Evolutionary conservation across 2,797 vertebrate species (phyloP), one percentile per base, ranked within the genome.

Genomic region (Orientallactaga sibirica): DNA sequence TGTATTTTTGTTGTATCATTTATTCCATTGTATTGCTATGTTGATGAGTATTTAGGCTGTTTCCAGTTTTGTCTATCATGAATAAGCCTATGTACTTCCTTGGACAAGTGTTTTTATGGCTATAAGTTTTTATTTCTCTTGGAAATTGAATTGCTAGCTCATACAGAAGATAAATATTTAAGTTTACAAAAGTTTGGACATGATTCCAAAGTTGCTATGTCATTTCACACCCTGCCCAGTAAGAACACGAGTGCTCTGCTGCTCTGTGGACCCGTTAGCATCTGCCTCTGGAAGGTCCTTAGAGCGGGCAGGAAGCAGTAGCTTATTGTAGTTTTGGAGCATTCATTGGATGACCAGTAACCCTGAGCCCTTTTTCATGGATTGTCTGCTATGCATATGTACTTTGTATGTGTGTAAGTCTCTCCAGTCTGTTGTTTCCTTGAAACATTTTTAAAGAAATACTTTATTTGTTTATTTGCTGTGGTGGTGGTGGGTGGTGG

Each of bases 61-160:
- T 94, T 92, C 48, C 62, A 61, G 24, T 90, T 79, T 93, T 0
- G 12, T 5, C 76, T 27, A 1, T 89, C 86, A 33, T 3, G n/a
- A 78, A 15, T 67, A 90, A 68, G 77, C 20, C 43, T 87, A 14
- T 91, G 48, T 71, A 88, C 27, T 75, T 33, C 52, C 43, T 92
- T 70, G 19, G 86, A 70, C 18, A 77, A 20, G 15, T 83, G 18
- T 89, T 95, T 90, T 93, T 55, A 16, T 68, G 55, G 64, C 37
- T 43, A 20, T 29, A 73, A 24, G 29, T n/a, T 75, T 86, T 76
- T 80, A 74, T 79, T 88, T 91, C 55, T 83, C 27, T 66, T 80
- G 37, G 81, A 79, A 83, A 41, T 75, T 92, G 61, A 75, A 55
- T 90, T 61, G 29, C 78, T 94, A n/a, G 3, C 68, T 73, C 87